A percentile compares a stretch with the other conserved stretches of the same genome.
Evolutionary conservation across 2,797 vertebrate species (phyloP).

Genomic region (Coregonus suidteri): DNA sequence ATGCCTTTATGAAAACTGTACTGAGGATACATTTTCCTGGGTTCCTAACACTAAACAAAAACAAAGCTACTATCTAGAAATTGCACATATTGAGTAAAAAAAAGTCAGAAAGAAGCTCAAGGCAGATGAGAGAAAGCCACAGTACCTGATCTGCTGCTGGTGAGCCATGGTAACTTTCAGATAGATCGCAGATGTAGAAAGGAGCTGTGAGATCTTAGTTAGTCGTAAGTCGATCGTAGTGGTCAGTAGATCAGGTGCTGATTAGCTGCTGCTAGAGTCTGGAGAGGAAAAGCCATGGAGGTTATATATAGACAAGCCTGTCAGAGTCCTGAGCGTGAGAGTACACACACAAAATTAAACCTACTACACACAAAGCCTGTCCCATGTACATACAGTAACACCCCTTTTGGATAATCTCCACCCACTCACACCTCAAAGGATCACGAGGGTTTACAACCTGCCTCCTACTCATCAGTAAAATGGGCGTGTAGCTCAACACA

Average conservation of each 20-base stretch:
- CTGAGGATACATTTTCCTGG: neutral
- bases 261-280: conserved; percentile 37
- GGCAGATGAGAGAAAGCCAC: neutral
- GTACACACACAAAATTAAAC: neutral
- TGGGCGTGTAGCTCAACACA: neutral
- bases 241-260: conserved; percentile 23
- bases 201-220: conserved; percentile 5
- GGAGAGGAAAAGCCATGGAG: neutral
- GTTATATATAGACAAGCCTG: conserved; percentile 9
- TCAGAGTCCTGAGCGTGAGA: neutral
- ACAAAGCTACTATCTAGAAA: neutral
- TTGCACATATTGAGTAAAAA: neutral
- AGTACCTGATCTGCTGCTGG: conserved; percentile 78
- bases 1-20: neutral
- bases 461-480: neutral
- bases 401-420: neutral
- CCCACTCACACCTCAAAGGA: neutral
- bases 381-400: neutral
- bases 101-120: too few species aligned
- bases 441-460: conserved; percentile 35
- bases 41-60: neutral
- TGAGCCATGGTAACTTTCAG: conserved; percentile 64
- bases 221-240: neutral
- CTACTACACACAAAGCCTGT: conserved; percentile 3
- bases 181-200: conserved; percentile 6